These are phyloP conservation scores for Eristalis arbustorum DNA, from an alignment of 2,888 invertebrate species.

Conservation along the genomic window DNA sequence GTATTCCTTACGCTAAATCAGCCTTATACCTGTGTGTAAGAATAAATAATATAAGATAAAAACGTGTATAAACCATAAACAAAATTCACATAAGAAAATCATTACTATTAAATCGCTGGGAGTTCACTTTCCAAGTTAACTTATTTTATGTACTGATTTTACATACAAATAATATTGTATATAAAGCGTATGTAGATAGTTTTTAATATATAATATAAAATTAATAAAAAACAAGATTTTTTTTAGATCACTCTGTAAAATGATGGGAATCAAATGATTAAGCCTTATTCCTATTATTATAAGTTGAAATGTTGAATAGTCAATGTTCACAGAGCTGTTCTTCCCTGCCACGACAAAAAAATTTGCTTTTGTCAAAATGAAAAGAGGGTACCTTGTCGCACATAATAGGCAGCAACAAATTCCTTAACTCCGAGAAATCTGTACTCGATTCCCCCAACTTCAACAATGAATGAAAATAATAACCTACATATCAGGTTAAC, in stretches of 20 bases:
- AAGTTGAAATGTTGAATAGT: slow-evolving; percentile 62
- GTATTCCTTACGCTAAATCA: too few species aligned
- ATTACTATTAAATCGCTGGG: too few species aligned
- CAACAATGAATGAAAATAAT: slow-evolving; percentile 50
- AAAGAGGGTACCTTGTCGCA: slow-evolving; percentile 48
- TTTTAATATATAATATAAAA: background rate
- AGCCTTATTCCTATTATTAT: slow-evolving; percentile 37
- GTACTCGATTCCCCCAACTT: slow-evolving; percentile 44
- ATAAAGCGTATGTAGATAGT: too few species aligned
- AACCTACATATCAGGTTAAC: slow-evolving; percentile 63
- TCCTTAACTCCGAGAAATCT: slow-evolving; percentile 57
- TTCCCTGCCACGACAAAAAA: slow-evolving; percentile 42
- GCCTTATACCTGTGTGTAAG: too few species aligned
- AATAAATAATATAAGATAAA: too few species aligned
- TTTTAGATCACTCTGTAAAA: slow-evolving; percentile 13
- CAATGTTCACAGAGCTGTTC: slow-evolving; percentile 40
- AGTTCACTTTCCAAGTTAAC: too few species aligned
- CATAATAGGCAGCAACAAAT: slow-evolving; percentile 55
- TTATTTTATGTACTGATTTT: too few species aligned
- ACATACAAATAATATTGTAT: too few species aligned
- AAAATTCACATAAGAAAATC: too few species aligned
- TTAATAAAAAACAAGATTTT: background rate
- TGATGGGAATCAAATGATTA: slow-evolving; percentile 49
- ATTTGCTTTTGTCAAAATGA: slow-evolving; percentile 30
- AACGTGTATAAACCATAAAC: too few species aligned